phyloP scores from a whole-genome alignment of 2,888 invertebrate species.

The Trichogramma dendrolimi region DNA sequence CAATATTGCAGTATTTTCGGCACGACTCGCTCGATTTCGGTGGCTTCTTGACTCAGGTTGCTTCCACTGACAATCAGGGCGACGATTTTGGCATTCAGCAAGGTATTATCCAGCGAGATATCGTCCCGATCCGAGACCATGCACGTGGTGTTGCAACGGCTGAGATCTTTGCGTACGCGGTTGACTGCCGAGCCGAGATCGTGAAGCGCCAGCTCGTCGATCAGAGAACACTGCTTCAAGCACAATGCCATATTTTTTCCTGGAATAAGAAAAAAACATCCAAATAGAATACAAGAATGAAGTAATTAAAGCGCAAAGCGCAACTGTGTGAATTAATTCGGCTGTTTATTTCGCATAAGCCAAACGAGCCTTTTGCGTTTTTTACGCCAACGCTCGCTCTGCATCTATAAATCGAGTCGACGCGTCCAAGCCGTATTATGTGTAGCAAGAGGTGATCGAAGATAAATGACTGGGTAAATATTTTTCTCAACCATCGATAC shows the following conservation, averaged over 20 bases:
- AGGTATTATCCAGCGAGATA: constrained; percentile 39
- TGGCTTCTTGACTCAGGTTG: constrained; percentile 55
- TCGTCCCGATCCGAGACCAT: not conserved
- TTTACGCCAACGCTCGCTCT: too few species aligned
- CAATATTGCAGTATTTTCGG: constrained; percentile 34
- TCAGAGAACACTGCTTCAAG: constrained; percentile 58
- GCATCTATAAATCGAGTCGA: too few species aligned
- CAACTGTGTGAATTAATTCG: too few species aligned
- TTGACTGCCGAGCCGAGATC: constrained; percentile 51
- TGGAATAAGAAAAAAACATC: constrained; percentile 14
- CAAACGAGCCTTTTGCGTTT: too few species aligned
- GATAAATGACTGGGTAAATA: too few species aligned
- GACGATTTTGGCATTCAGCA: constrained; percentile 59
- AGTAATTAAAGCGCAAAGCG: not conserved
- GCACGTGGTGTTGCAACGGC: constrained; percentile 45
- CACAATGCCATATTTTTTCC: constrained; percentile 53
- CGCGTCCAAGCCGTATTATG: too few species aligned
- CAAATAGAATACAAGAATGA: constrained; percentile 10
- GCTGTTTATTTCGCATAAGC: too few species aligned
- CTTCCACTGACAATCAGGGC: constrained; percentile 59
- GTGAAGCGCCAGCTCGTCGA: constrained; percentile 60
- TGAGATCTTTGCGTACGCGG: constrained; percentile 49
- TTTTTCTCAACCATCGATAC: too few species aligned
- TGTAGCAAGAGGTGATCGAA: too few species aligned
- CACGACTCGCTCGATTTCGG: constrained; percentile 41